Percentiles rank a stretch among this genome's conserved stretches.
Evolutionary conservation across 2,113 vertebrate genomes (phyloP).

Genomic region (Hiodon tergisus): DNA sequence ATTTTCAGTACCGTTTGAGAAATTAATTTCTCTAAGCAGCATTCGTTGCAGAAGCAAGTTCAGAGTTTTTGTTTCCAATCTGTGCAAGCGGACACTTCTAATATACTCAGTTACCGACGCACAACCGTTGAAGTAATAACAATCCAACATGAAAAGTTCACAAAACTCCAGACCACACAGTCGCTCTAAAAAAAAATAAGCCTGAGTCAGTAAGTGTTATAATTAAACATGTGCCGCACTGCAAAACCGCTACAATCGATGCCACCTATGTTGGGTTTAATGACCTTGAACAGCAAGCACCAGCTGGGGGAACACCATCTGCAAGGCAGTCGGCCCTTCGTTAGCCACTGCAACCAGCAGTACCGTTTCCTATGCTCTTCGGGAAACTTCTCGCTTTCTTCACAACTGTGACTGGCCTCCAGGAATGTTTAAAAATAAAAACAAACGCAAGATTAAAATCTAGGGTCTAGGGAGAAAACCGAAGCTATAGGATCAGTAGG

Average conservation of each 20-base stretch:
- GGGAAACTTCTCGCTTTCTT: neutral
- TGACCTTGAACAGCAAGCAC: slow-evolving; percentile 17
- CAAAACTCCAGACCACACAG: slow-evolving; percentile 21
- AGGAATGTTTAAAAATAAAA: too few species aligned
- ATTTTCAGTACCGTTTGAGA: too few species aligned
- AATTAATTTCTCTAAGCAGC: too few species aligned
- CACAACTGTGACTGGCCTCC: too few species aligned
- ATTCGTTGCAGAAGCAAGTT: too few species aligned
- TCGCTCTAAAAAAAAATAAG: slow-evolving; percentile 17
- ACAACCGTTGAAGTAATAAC: too few species aligned
- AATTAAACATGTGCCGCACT: slow-evolving; percentile 15
- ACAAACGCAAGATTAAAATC: too few species aligned
- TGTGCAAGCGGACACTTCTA: too few species aligned
- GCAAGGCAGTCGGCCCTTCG: neutral
- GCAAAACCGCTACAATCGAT: slow-evolving; percentile 18
- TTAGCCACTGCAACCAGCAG: neutral
- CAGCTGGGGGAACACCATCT: neutral
- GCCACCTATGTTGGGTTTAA: neutral
- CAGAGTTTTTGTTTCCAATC: too few species aligned
- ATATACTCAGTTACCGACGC: too few species aligned
- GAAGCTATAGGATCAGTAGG: too few species aligned
- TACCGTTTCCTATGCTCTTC: neutral
- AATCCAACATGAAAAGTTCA: neutral
- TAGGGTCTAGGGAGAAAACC: too few species aligned
- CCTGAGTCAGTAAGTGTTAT: slow-evolving; percentile 28